Base-by-base conservation (phyloP, 2,113 vertebrate genomes). In the Halichoerus grypus region DNA sequence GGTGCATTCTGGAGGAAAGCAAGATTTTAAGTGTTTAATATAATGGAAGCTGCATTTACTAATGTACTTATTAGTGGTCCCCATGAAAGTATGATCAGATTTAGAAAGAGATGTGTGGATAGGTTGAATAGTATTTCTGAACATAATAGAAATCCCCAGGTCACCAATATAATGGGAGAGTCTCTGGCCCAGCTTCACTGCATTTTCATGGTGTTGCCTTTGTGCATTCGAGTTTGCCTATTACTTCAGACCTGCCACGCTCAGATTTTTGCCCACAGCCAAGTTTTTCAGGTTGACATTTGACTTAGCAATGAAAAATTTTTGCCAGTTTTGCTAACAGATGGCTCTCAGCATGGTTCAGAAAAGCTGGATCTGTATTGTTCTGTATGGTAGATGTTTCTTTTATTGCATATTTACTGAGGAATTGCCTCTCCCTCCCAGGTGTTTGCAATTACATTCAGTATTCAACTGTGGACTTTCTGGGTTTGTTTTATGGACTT, bases 371-470 rank as follows among this genome's bases (percentile, higher is more conserved):
- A 28, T 90, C 69, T 36, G 59, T 71, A 51, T 76, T 86, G 67
- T 92, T 91, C 81, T 31, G 16, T 53, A 9, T 53, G 88, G 57
- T 55, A 28, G 72, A 85, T 71, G 33, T 86, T 90, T 85, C 84
- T 85, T 90, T 71, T 67, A 88, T 14, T 88, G 67, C 94, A 39
- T 65, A 31, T 86, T 91, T 51, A 46, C 85, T 1, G 1, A 72
- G 21, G 72, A 69, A 42, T n/a, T 22, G 84, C 83, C 85, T 94
- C 76, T 94, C 59, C 42, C 42, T 71, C 67, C 28, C 97, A 98
- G 97, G 97, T 97, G 97, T 97, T 98, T 96, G 91, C 93, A 97
- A 93, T 97, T 97, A 98, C 39, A 88, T 61, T 79, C 74, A 53
- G 77, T 51, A 55, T 86, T 96, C 82, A 51, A 28, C 79, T 22